Evolutionary conservation across 2,888 invertebrate genomes (phyloP).

Genomic region (Agonum fuliginosum): DNA sequence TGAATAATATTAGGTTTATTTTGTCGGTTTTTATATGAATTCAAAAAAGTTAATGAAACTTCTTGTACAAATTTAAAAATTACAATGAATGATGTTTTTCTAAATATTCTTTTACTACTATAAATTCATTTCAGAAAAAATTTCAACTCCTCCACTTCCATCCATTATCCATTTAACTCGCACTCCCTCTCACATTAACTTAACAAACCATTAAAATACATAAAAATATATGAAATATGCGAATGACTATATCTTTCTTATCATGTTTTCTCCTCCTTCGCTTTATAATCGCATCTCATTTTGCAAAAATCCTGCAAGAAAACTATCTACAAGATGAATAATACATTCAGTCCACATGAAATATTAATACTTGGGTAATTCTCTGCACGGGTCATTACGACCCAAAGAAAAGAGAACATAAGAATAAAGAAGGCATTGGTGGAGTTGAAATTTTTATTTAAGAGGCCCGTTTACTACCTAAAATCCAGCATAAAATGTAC

Average conservation of each 20-base stretch:
- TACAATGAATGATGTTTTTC: not conserved
- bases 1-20: no score
- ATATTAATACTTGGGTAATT: conserved; percentile 48
- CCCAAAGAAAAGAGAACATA: conserved; percentile 23
- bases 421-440: no score
- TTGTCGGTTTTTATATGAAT: no score
- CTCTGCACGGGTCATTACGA: conserved; percentile 52
- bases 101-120: conserved; percentile 7
- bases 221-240: conserved; percentile 4
- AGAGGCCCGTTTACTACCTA: no score
- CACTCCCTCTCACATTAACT: conserved; percentile 13
- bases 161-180: conserved; percentile 20
- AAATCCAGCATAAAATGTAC: no score
- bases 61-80: conserved; percentile 1
- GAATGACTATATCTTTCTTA: not conserved
- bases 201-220: conserved; percentile 15
- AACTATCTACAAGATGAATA: conserved; percentile 48
- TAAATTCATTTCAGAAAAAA: not conserved
- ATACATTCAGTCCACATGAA: conserved; percentile 47
- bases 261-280: not conserved
- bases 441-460: no score
- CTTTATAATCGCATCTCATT: conserved; percentile 18
- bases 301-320: conserved; percentile 17
- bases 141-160: no score
- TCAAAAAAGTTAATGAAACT: no score